These are phyloP conservation scores for Synergus itoensis DNA, from an alignment of 2,888 invertebrate genomes.

Conservation along the genomic window DNA sequence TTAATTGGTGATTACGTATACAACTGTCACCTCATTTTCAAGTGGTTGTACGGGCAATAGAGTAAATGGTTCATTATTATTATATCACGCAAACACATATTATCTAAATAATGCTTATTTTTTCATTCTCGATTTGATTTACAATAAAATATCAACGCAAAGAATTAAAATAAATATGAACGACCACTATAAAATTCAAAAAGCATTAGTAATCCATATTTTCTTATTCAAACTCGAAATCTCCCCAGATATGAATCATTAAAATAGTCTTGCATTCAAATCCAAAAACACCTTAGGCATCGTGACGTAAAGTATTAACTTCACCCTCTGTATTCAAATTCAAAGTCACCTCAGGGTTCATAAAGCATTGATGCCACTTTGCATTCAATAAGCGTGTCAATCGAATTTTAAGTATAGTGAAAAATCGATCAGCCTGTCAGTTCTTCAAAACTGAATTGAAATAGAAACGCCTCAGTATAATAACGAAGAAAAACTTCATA, in stretches of 20 bases:
- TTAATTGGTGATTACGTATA: not conserved
- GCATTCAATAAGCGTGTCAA: constrained; percentile 28
- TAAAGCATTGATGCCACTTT: constrained; percentile 32
- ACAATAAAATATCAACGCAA: not conserved
- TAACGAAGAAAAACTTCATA: not conserved
- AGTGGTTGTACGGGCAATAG: not conserved
- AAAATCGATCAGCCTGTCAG: constrained; percentile 25
- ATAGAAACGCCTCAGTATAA: not conserved
- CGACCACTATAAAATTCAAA: not conserved
- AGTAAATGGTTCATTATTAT: no score
- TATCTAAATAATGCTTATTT: not conserved
- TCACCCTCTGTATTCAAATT: constrained; percentile 33
- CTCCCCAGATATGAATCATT: constrained; percentile 17
- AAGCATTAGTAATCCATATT: not conserved
- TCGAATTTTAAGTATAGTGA: constrained; percentile 29
- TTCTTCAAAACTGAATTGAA: constrained; percentile 23
- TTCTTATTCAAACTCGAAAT: not conserved
- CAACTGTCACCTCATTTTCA: not conserved
- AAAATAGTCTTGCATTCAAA: constrained; percentile 12
- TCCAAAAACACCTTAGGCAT: constrained; percentile 6
- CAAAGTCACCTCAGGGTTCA: constrained; percentile 20
- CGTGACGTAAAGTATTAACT: constrained; percentile 25
- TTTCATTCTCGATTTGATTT: not conserved
- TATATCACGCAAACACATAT: no score
- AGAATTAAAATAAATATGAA: not conserved